phyloP scores from a whole-genome alignment of 1,140 invertebrate genomes.

The Pseudomyrmex concolor region DNA sequence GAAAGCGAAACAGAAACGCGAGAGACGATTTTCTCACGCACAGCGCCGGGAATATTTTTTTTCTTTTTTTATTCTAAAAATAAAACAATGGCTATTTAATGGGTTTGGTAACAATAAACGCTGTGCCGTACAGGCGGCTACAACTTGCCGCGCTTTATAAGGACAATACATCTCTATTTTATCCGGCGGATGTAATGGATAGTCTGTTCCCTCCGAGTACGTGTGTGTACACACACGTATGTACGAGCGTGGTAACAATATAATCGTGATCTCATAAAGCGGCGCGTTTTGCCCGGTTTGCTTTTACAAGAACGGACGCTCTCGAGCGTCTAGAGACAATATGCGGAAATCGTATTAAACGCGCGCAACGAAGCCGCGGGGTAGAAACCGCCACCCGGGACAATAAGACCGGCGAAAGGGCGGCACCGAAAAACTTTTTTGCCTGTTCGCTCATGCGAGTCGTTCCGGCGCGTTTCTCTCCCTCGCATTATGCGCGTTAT shows the following conservation, averaged over 20 bases:
- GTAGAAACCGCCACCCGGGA: slow-evolving; percentile 71
- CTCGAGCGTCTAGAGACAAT: slow-evolving; percentile 70
- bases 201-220: slow-evolving; percentile 27
- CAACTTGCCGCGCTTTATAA: slow-evolving; percentile 73
- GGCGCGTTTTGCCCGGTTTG: slow-evolving; percentile 1
- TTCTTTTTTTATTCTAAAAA: neutral
- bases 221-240: slow-evolving; percentile 20
- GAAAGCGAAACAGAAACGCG: too few species aligned
- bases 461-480: neutral
- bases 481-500: slow-evolving; percentile 26
- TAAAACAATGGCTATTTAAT: slow-evolving; percentile 37
- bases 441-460: slow-evolving; percentile 5
- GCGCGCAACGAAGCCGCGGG: slow-evolving; percentile 62
- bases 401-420: slow-evolving; percentile 68
- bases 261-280: slow-evolving; percentile 75
- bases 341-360: slow-evolving; percentile 75
- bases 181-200: slow-evolving; percentile 75
- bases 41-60: too few species aligned
- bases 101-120: slow-evolving; percentile 71
- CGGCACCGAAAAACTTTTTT: slow-evolving; percentile 59
- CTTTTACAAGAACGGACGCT: slow-evolving; percentile 65
- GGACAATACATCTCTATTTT: slow-evolving; percentile 80
- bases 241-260: slow-evolving; percentile 71
- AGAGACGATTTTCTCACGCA: too few species aligned
- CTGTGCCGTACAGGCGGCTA: slow-evolving; percentile 61